Evolutionary conservation across 2,797 vertebrate species (phyloP).

Genomic region (Argya squamiceps): DNA sequence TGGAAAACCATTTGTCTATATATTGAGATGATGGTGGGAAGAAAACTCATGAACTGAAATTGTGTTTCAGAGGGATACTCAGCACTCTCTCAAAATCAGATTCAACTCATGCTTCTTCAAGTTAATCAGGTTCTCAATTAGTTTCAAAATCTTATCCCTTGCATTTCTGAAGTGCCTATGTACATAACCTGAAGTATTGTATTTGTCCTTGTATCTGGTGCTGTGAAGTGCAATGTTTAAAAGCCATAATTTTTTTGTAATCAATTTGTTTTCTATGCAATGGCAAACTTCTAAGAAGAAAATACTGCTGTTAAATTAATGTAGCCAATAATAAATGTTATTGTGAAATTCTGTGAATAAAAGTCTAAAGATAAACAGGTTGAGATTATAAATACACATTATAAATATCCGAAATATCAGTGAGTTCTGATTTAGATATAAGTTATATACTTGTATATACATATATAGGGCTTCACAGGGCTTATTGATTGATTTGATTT

Average conservation of each 20-base stretch:
- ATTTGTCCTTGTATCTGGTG: neutral
- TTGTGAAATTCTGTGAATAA: neutral
- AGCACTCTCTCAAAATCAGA: neutral
- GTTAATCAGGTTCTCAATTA: neutral
- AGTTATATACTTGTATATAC: neutral
- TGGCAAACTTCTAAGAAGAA: neutral
- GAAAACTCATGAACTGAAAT: neutral
- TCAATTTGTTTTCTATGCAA: neutral
- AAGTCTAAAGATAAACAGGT: neutral
- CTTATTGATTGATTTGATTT: slow-evolving; percentile 14
- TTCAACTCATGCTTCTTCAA: neutral
- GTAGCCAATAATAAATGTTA: neutral
- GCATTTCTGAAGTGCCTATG: neutral
- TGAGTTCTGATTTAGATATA: neutral
- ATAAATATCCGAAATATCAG: slow-evolving; percentile 6
- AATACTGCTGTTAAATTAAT: neutral
- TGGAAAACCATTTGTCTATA: neutral
- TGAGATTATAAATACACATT: neutral
- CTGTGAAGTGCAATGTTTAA: neutral
- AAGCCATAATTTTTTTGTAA: neutral
- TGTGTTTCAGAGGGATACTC: neutral
- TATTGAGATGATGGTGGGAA: neutral
- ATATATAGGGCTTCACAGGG: neutral
- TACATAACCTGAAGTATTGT: neutral
- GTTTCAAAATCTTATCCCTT: neutral